A percentile compares a stretch with the other conserved stretches of the same genome.
Conservation (phyloP, 2,888 invertebrate genomes). For the Orthosia gothica region DNA sequence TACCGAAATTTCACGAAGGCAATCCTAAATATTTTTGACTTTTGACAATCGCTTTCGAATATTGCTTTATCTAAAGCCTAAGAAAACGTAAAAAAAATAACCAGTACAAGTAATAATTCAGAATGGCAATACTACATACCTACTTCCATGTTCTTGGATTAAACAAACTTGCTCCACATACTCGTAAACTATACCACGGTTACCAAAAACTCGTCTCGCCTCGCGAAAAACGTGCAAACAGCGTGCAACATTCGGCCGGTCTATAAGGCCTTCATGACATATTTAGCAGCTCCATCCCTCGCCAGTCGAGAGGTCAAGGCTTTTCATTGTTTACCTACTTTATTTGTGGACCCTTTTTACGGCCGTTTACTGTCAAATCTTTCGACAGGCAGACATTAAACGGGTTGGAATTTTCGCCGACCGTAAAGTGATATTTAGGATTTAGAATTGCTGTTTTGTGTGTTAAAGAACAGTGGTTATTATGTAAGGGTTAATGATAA, state of each 20-base stretch:
- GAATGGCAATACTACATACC: background rate
- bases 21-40: too few species aligned
- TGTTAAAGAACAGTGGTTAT: background rate
- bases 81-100: too few species aligned
- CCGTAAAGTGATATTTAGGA: constrained; percentile 31
- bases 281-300: constrained; percentile 48
- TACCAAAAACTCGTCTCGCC: constrained; percentile 14
- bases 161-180: background rate
- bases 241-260: constrained; percentile 17
- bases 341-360: constrained; percentile 64
- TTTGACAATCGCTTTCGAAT: too few species aligned
- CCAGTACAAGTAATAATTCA: background rate
- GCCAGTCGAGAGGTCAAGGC: constrained; percentile 65
- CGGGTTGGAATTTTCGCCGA: constrained; percentile 16
- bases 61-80: too few species aligned
- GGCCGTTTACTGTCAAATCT: constrained; percentile 60
- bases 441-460: constrained; percentile 6
- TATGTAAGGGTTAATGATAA: too few species aligned
- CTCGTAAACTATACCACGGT: background rate
- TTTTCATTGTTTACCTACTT: constrained; percentile 63
- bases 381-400: constrained; percentile 40
- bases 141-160: background rate
- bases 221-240: constrained; percentile 43
- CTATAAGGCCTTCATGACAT: constrained; percentile 37
- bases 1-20: too few species aligned